Evolutionary conservation across 2,888 invertebrate species (phyloP).

Genomic region (Xanthorhoe designata): DNA sequence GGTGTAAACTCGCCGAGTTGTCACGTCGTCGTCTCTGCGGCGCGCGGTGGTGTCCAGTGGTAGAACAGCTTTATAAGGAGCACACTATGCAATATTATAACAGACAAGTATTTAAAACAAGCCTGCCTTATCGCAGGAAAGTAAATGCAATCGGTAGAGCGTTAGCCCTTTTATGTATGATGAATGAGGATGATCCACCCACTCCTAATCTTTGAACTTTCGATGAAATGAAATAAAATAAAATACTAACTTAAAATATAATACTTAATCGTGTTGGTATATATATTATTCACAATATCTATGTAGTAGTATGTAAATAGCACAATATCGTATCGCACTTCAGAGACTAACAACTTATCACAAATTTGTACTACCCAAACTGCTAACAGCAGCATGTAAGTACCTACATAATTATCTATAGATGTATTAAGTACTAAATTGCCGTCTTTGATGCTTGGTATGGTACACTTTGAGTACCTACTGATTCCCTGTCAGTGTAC

Average conservation of each 20-base stretch:
- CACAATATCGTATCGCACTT: no score
- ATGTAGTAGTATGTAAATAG: no score
- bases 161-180: not conserved
- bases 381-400: no score
- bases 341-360: no score
- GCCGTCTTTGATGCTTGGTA: not conserved
- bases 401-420: no score
- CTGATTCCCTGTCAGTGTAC: slow-evolving; percentile 14
- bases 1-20: slow-evolving; percentile 19
- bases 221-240: no score
- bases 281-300: no score
- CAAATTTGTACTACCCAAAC: no score
- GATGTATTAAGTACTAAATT: not conserved
- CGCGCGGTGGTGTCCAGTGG: slow-evolving; percentile 9
- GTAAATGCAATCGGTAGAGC: not conserved
- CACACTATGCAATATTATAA: not conserved
- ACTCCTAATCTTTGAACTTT: not conserved
- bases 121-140: not conserved
- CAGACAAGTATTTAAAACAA: not conserved
- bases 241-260: not conserved
- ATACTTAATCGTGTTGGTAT: no score
- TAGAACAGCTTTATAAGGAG: slow-evolving; percentile 12
- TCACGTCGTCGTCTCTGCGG: not conserved
- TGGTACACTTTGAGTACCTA: slow-evolving; percentile 7
- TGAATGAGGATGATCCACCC: no score